A percentile compares a stretch with the other conserved stretches of the same genome.
These are phyloP conservation scores for Anniella stebbinsi DNA, from an alignment of 2,797 vertebrate species.

Conservation along the genomic window DNA sequence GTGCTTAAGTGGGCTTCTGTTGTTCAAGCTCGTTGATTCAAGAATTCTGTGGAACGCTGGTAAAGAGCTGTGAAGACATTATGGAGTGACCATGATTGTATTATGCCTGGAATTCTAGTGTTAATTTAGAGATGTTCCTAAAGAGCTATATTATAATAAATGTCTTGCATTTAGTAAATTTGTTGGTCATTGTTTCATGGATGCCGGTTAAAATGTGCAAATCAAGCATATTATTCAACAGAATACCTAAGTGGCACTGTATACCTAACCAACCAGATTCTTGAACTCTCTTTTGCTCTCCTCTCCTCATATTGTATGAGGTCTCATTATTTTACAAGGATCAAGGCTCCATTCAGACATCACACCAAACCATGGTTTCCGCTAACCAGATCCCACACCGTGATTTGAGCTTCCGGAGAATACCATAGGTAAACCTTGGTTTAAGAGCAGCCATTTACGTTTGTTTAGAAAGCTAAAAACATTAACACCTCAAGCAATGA, in stretches of 20 bases:
- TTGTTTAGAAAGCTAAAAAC: too few relatives aligned
- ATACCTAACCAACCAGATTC: background rate
- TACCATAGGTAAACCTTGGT: background rate
- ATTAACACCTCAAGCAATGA: background rate
- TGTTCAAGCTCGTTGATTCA: background rate
- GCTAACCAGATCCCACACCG: background rate
- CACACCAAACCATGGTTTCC: background rate
- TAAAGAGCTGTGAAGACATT: background rate
- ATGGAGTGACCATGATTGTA: background rate
- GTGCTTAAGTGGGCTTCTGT: background rate
- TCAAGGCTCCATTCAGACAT: background rate
- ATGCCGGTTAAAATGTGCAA: background rate
- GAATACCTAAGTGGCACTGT: background rate
- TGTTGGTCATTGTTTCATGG: background rate
- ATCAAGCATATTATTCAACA: background rate
- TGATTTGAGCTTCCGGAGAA: background rate
- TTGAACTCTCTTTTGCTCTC: background rate
- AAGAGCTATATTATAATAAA: slow-evolving; percentile 12
- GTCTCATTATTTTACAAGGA: background rate
- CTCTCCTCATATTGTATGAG: background rate
- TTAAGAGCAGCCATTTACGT: background rate
- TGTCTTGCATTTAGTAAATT: background rate
- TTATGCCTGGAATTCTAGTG: background rate
- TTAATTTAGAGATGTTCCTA: background rate
- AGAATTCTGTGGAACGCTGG: background rate